These are phyloP conservation scores for Chydorus sphaericus DNA, from an alignment of 2,888 invertebrate genomes.

Conservation along the genomic window DNA sequence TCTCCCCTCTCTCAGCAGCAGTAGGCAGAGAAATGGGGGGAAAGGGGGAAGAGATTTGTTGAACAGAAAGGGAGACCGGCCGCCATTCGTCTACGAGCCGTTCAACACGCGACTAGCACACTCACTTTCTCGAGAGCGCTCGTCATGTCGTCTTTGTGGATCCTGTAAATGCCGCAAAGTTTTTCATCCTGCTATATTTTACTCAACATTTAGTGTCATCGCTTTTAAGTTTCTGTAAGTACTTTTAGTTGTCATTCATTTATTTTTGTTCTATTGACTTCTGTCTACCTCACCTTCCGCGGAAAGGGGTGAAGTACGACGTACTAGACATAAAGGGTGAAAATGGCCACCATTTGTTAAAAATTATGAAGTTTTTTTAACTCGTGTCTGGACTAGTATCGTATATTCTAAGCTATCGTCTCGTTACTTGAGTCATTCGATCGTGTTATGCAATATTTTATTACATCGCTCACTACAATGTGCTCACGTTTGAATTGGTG, in stretches of 20 bases:
- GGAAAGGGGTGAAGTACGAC: no score
- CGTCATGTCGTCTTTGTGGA: slow-evolving; percentile 2
- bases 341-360: no score
- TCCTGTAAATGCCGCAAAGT: background rate
- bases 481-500: no score
- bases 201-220: background rate
- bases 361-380: no score
- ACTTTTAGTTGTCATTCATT: background rate
- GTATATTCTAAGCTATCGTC: no score
- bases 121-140: background rate
- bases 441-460: no score
- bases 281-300: no score
- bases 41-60: background rate
- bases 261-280: no score
- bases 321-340: no score
- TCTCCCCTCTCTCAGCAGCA: background rate
- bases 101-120: background rate
- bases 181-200: background rate
- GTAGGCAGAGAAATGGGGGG: background rate
- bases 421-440: no score
- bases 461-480: no score
- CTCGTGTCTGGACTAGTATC: no score
- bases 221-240: slow-evolving; percentile 2
- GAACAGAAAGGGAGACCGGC: background rate
- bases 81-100: background rate